phyloP scores from a whole-genome alignment of 1,140 invertebrate genomes.

The Cherax quadricarinatus region DNA sequence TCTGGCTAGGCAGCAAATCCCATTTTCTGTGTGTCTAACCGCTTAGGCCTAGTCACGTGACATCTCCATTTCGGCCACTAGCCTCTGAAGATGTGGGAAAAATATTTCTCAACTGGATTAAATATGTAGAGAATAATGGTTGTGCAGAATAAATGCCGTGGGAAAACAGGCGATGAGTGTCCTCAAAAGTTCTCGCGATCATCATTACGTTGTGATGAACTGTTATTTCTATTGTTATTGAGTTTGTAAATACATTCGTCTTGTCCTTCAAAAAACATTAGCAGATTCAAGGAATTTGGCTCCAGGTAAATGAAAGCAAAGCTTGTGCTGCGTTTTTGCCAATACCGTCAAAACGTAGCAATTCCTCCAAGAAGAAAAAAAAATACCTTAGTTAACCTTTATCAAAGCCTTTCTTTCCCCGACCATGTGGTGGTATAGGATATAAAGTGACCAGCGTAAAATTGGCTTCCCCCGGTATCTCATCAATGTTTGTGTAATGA shows the following conservation, averaged over 20 bases:
- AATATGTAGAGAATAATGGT: conserved; percentile 7
- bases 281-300: too few species aligned
- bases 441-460: conserved; percentile 60
- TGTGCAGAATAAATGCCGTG: not conserved
- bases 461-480: conserved; percentile 60
- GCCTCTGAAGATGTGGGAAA: not conserved
- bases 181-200: not conserved
- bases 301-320: too few species aligned
- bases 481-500: conserved; percentile 64
- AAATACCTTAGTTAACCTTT: not conserved
- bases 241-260: too few species aligned
- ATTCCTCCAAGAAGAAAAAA: too few species aligned
- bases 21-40: conserved; percentile 12
- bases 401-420: not conserved
- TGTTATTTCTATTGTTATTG: too few species aligned
- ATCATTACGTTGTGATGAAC: too few species aligned
- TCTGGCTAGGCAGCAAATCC: not conserved
- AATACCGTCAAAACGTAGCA: too few species aligned
- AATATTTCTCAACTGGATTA: not conserved
- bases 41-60: not conserved
- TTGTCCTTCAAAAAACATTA: too few species aligned
- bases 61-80: not conserved
- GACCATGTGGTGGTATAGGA: not conserved
- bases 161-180: not conserved
- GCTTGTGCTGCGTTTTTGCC: too few species aligned